Percentiles rank a stretch among this genome's conserved stretches.
Evolutionary conservation across 2,113 vertebrate genomes (phyloP).

Genomic region (Dromiciops gliroides): DNA sequence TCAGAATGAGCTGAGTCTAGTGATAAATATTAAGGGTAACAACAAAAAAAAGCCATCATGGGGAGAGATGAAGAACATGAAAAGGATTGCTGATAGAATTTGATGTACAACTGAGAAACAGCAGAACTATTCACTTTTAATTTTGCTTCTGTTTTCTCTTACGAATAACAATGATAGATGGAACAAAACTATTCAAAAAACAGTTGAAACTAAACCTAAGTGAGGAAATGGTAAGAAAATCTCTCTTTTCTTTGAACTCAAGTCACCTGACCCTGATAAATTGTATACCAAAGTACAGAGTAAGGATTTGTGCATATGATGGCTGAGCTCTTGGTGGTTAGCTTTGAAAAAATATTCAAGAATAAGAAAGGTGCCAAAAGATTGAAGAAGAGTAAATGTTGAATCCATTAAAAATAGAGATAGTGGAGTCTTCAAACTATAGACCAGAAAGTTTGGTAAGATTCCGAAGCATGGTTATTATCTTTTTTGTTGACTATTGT

Average conservation of each 20-base stretch:
- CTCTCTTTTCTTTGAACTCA: background rate
- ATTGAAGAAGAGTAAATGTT: background rate
- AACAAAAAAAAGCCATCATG: background rate
- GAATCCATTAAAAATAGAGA: background rate
- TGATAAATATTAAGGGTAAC: background rate
- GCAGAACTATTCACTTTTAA: background rate
- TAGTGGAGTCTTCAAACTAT: background rate
- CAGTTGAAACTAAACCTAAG: background rate
- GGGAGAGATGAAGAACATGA: background rate
- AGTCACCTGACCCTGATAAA: background rate
- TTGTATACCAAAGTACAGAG: background rate
- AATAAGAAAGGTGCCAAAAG: background rate
- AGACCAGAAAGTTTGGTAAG: background rate
- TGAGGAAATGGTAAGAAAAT: background rate
- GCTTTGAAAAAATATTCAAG: background rate
- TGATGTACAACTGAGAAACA: background rate
- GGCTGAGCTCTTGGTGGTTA: background rate
- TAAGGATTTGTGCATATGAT: background rate
- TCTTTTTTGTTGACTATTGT: too few relatives aligned
- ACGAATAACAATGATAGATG: background rate
- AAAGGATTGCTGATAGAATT: background rate
- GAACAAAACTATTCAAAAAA: background rate
- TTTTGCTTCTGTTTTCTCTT: background rate
- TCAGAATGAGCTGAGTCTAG: background rate
- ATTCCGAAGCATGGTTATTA: too few relatives aligned